Base-by-base conservation (phyloP, 2,113 vertebrate genomes). In the Equus quagga region DNA sequence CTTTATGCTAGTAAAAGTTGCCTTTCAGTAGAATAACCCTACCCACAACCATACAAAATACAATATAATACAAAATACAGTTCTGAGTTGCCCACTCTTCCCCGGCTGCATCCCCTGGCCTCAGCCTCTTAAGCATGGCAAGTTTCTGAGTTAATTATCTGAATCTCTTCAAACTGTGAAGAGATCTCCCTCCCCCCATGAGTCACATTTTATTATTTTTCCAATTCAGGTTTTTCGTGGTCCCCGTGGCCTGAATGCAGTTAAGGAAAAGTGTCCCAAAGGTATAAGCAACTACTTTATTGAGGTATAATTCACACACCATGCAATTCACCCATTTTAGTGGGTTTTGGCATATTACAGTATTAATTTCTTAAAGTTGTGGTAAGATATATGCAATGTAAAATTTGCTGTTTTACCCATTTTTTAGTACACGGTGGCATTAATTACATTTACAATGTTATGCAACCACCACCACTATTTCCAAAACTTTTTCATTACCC, bases 181-280 rank as follows among this genome's bases (percentile, higher is more conserved):
- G 31, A 75, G 46, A 28, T 65, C 54, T 15, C 44, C 67, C 18
- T 9, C 23, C 18, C 41, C 41, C 78, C 72, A 41, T 46, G 90
- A 83, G 28, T 90, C n/a, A 12, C 33, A 84, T 54, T 91, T 93
- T 65, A 83, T 94, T 97, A 90, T 95, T 89, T 87, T 82, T 95
- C 31, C 64, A 90, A 62, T 92, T 79, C 36, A 83, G 12, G 2
- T 41, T 86, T 95, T 69, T 95, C 83, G n/a, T 92, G 64, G 56
- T 95, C 70, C 28, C 79, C 92, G 6, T 21, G 75, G 69, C 33
- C 92, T 83, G 51, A 87, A 69, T 44, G 21, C 33, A 84, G 46
- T 58, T 54, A 95, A 83, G 41, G 73, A 89, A 92, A 94, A 83
- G 70, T 76, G n/a, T 87, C 80, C 78, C 86, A 24, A 95, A n/a